Evolutionary conservation across 2,888 invertebrate species (phyloP), one percentile per base, ranked within the genome.

Genomic region (Xestia rhomboidea): DNA sequence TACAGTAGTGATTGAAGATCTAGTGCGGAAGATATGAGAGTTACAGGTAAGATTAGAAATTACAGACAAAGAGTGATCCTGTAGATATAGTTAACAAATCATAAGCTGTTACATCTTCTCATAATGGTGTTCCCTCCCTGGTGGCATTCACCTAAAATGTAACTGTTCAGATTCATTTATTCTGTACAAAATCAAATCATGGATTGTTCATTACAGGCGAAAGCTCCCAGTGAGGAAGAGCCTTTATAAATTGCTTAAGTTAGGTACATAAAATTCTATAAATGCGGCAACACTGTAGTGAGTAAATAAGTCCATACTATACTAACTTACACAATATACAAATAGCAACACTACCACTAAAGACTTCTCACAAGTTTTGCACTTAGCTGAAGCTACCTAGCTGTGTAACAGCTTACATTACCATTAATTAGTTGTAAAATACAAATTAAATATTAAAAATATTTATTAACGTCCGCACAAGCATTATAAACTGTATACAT

Each of bases 401-500:
- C 79, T 63, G 68, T 84, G 69, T 84, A 75, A 83, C 76, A 84
- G 73, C 76, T 77, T 78, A 77, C 64, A 60, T 46, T 66, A 77
- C 27, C 66, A 71, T 30, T 78, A 80, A 60, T 74, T 70, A 27
- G 73, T 79, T 82, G 62, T 86, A 83, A 87, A 81, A 88, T 88
- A 82, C 72, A 82, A 64, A 62, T 76, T 76, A 79, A 84, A 79
- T 68, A 79, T 84, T 82, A 84, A 80, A 79, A 82, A 71, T 74
- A 81, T 81, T 85, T 82, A 83, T 77, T 84, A 80, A 73, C 44
- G 70, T 85, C 72, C 66, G 83, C 72, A 84, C 72, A 84, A 89
- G 93, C 90, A 94, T 91, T 91, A 94, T 91, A 93, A 91, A 86
- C 88, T 90, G 75, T 89, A 91, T 77, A 91, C 88, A 62, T 94